These are phyloP conservation scores for Leptothorax acervorum DNA, from an alignment of 2,888 invertebrate genomes.

Conservation along the genomic window DNA sequence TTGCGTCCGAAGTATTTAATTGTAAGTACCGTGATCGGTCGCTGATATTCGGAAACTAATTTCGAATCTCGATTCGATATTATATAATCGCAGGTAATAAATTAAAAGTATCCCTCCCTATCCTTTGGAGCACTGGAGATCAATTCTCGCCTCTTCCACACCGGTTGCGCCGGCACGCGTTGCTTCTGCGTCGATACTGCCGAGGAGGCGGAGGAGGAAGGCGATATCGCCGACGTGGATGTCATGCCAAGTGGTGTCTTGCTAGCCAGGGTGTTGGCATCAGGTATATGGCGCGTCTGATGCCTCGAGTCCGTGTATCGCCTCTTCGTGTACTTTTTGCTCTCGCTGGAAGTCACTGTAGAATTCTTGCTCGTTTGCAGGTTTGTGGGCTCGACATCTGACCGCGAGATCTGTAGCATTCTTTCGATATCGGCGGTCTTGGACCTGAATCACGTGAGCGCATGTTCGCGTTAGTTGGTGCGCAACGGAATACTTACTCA, in stretches of 20 bases:
- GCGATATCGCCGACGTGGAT: conserved; percentile 73
- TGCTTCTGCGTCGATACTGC: conserved; percentile 73
- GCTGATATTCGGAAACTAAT: background rate
- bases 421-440: conserved; percentile 90
- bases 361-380: conserved; percentile 78
- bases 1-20: background rate
- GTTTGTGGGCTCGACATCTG: conserved; percentile 78
- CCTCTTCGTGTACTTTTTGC: conserved; percentile 88
- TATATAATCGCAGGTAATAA: conserved; percentile 7
- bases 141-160: conserved; percentile 93
- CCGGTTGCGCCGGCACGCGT: conserved; percentile 82
- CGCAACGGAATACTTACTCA: background rate
- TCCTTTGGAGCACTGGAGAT: conserved; percentile 91
- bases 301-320: conserved; percentile 88
- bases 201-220: conserved; percentile 73
- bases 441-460: conserved; percentile 83
- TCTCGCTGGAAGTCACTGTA: conserved; percentile 85
- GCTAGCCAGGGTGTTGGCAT: conserved; percentile 86
- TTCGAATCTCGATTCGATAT: conserved; percentile 57
- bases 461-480: background rate
- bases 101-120: conserved; percentile 79
- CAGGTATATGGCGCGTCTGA: conserved; percentile 87
- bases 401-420: conserved; percentile 86
- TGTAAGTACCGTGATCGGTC: no score
- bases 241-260: conserved; percentile 74